phyloP scores from a whole-genome alignment of 2,797 vertebrate genomes.

The Spondyliosoma cantharus region DNA sequence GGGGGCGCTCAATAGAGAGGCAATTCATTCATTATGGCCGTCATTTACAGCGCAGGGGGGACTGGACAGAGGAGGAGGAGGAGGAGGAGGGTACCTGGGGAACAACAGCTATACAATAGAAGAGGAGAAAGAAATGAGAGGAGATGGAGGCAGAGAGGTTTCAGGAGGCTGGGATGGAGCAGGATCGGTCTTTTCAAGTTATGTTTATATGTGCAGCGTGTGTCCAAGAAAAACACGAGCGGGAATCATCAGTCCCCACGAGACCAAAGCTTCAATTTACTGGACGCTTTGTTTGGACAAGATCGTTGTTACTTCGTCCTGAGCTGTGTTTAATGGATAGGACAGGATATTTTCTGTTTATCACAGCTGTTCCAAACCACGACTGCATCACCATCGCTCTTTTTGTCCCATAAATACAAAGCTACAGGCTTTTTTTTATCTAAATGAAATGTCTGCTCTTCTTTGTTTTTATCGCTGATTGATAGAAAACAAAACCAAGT shows the following conservation, averaged over 20 bases:
- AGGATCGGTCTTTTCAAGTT: conserved; percentile 29
- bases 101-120: conserved; percentile 15
- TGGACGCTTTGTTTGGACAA: conserved; percentile 69
- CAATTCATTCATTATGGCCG: conserved; percentile 69
- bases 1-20: conserved; percentile 57
- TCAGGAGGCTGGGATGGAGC: conserved; percentile 5
- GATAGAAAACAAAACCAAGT: conserved; percentile 7
- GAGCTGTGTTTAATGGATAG: conserved; percentile 58
- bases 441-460: conserved; percentile 28
- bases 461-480: conserved; percentile 17
- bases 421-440: conserved; percentile 13
- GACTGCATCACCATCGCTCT: conserved; percentile 16
- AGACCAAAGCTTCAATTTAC: conserved; percentile 71
- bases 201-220: conserved; percentile 56
- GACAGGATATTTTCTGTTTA: conserved; percentile 60
- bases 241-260: conserved; percentile 53
- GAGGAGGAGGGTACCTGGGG: conserved; percentile 14
- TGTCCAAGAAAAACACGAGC: conserved; percentile 65
- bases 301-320: conserved; percentile 52
- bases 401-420: conserved; percentile 19
- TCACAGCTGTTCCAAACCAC: conserved; percentile 39
- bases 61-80: conserved; percentile 22
- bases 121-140: conserved; percentile 10
- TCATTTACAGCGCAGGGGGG: conserved; percentile 51
- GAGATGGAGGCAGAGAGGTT: conserved; percentile 8